These are phyloP conservation scores for Sphaeridia pumilis DNA, from an alignment of 2,888 invertebrate genomes.

Conservation along the genomic window DNA sequence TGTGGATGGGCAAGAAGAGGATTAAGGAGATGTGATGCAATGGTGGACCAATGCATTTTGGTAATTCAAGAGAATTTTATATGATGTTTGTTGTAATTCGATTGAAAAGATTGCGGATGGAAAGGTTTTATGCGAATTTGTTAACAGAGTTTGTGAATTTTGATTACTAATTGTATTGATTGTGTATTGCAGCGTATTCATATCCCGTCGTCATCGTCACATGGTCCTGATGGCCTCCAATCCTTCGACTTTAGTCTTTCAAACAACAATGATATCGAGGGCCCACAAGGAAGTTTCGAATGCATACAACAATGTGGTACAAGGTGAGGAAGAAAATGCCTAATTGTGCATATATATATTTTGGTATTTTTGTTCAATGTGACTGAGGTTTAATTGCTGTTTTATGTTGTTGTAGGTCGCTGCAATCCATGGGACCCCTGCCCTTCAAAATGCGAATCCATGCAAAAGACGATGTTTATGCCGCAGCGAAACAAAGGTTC, in stretches of 20 bases:
- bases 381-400: not conserved
- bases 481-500: conserved; percentile 82
- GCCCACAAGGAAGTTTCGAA: conserved; percentile 82
- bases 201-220: conserved; percentile 31
- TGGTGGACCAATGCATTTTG: too few relatives aligned
- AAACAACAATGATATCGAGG: conserved; percentile 66
- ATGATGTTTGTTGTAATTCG: too few relatives aligned
- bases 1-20: too few relatives aligned
- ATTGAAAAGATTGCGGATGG: not conserved
- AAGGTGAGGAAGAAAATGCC: conserved; percentile 39
- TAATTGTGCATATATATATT: too few relatives aligned
- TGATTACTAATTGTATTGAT: conserved; percentile 4
- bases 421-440: conserved; percentile 75
- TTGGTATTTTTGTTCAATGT: not conserved
- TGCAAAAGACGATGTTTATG: conserved; percentile 92
- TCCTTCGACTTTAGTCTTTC: conserved; percentile 65
- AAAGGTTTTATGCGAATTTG: not conserved
- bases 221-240: conserved; percentile 25
- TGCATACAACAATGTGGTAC: conserved; percentile 62
- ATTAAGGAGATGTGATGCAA: too few relatives aligned
- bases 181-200: conserved; percentile 32
- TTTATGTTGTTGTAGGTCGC: conserved; percentile 44
- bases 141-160: conserved; percentile 1
- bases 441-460: conserved; percentile 80
- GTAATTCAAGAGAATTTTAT: too few relatives aligned